Evolutionary conservation across 1,140 invertebrate species (phyloP).

Genomic region (Cydia amplana): DNA sequence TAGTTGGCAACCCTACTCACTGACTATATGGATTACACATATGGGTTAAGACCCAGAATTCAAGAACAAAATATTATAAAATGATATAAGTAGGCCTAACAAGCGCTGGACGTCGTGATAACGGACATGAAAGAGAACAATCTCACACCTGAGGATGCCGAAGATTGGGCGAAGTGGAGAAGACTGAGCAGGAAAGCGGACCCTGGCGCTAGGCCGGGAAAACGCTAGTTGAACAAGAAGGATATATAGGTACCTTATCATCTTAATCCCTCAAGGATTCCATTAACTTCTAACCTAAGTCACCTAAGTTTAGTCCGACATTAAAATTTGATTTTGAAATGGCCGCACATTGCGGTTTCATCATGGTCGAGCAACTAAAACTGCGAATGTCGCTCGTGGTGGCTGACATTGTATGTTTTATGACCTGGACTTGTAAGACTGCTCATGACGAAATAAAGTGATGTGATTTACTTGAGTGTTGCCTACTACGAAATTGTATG

Average conservation of each 20-base stretch:
- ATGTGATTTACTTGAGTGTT: neutral
- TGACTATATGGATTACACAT: too few relatives aligned
- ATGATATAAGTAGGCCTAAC: too few relatives aligned
- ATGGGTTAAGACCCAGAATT: neutral
- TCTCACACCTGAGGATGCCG: too few relatives aligned
- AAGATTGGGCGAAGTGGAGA: too few relatives aligned
- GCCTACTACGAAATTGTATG: neutral
- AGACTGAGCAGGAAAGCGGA: too few relatives aligned
- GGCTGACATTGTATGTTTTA: neutral
- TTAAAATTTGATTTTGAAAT: conserved; percentile 4
- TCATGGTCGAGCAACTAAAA: conserved; percentile 17
- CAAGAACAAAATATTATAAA: too few relatives aligned
- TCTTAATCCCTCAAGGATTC: neutral
- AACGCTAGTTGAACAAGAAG: too few relatives aligned
- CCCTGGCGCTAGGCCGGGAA: too few relatives aligned
- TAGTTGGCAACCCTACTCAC: too few relatives aligned
- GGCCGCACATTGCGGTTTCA: neutral
- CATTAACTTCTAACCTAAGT: neutral
- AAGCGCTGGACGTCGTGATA: too few relatives aligned
- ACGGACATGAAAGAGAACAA: too few relatives aligned
- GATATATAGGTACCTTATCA: too few relatives aligned
- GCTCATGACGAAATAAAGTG: neutral
- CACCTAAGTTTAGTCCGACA: neutral
- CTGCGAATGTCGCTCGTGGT: conserved; percentile 5
- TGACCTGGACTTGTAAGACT: neutral